These are phyloP conservation scores for Chelmon rostratus DNA, from an alignment of 2,797 vertebrate species.

Conservation along the genomic window DNA sequence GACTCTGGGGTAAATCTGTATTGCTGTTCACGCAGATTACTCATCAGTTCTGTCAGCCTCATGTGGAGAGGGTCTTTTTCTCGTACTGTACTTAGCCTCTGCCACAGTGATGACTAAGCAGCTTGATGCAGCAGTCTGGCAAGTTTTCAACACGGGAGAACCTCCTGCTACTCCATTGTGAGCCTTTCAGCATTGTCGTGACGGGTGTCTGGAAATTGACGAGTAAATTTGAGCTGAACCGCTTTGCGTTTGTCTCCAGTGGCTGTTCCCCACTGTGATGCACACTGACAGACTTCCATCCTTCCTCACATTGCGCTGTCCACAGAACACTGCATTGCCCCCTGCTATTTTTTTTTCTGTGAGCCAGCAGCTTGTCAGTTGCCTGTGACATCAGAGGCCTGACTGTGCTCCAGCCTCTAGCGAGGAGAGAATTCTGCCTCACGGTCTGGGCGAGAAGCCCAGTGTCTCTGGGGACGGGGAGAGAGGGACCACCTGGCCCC, in stretches of 20 bases:
- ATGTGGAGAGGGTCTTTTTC: conserved; percentile 8
- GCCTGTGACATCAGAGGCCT: conserved; percentile 54
- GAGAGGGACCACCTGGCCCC: conserved; percentile 44
- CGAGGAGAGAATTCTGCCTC: conserved; percentile 42
- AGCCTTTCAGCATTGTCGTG: background rate
- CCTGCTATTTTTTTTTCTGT: conserved; percentile 37
- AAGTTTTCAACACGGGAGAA: conserved; percentile 18
- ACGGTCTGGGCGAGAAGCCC: conserved; percentile 59
- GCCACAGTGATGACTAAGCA: conserved; percentile 70
- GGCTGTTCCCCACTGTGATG: background rate
- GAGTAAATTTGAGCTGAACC: background rate
- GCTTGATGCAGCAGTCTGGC: conserved; percentile 43
- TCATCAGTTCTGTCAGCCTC: conserved; percentile 37
- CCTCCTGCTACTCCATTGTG: background rate
- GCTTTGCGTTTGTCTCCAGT: background rate
- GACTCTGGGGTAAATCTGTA: conserved; percentile 5
- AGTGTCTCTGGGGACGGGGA: conserved; percentile 44
- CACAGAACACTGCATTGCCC: conserved; percentile 58
- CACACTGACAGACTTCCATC: background rate
- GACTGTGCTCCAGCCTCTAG: conserved; percentile 57
- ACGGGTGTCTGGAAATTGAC: background rate
- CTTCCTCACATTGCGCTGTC: conserved; percentile 20
- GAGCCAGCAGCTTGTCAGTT: conserved; percentile 57
- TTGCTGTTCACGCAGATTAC: conserved; percentile 32
- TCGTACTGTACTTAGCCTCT: conserved; percentile 9